Evolutionary conservation across 37 sponge, comb jelly and placozoan genomes (phyloP).

Genomic region (Crambe crambe): DNA sequence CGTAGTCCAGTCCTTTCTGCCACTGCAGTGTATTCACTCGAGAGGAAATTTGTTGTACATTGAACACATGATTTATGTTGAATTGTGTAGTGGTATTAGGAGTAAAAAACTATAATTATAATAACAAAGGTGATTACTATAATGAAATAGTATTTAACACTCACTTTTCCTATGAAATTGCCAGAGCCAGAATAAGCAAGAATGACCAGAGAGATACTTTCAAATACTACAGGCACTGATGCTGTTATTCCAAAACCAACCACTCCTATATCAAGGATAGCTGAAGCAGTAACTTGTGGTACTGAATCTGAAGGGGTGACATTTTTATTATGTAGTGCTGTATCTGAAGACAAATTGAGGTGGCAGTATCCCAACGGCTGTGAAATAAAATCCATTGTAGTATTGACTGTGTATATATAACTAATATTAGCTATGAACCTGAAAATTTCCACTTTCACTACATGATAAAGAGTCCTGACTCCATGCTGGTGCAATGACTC

Average conservation of each 20-base stretch:
- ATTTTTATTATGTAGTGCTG: background rate
- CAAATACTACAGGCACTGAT: background rate
- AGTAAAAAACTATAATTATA: background rate
- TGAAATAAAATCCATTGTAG: no score
- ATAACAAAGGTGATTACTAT: background rate
- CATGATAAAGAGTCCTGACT: no score
- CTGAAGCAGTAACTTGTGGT: background rate
- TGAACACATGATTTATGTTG: background rate
- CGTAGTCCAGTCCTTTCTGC: conserved; percentile 51
- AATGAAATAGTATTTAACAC: background rate
- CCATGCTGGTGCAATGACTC: background rate
- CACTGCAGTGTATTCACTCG: conserved; percentile 29
- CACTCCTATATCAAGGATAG: background rate
- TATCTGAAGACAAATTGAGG: no score
- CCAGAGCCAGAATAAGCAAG: background rate
- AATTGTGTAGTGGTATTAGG: background rate
- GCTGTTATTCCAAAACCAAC: background rate
- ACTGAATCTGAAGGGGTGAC: background rate
- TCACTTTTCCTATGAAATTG: background rate
- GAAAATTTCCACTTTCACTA: background rate
- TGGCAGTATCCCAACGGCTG: no score
- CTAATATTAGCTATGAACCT: background rate
- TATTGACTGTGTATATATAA: no score
- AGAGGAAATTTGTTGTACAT: conserved; percentile 13
- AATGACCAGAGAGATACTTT: no score